A percentile compares a stretch with the other conserved stretches of the same genome.
Conservation (phyloP, 2,797 vertebrate genomes). For the Sebastes cheni region DNA sequence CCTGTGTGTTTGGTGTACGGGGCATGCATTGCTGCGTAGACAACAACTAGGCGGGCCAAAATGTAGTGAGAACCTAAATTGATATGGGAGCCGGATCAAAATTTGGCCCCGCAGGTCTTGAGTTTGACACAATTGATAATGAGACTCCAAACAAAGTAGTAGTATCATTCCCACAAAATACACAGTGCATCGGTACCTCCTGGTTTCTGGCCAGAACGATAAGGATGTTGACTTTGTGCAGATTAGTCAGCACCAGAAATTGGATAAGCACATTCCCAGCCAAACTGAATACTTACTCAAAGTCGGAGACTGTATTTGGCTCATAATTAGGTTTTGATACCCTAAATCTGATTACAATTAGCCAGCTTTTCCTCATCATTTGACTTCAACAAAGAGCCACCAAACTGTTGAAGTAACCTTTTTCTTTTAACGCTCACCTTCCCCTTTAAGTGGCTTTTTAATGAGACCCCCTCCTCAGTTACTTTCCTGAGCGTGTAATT, state of each 20-base stretch:
- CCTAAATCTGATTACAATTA: background rate
- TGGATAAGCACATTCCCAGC: conserved; percentile 53
- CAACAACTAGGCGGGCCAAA: no score
- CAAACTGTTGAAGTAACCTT: background rate
- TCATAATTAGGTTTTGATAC: conserved; percentile 5
- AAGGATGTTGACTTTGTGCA: conserved; percentile 61
- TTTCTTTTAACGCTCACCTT: background rate
- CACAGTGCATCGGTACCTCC: conserved; percentile 5
- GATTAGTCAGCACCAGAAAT: conserved; percentile 33
- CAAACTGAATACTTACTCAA: conserved; percentile 16
- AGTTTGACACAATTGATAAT: background rate
- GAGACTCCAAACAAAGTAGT: background rate
- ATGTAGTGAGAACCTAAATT: no score
- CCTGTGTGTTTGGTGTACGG: no score
- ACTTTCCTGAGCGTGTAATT: background rate
- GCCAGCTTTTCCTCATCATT: background rate
- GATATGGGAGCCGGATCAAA: no score
- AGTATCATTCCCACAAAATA: conserved; percentile 11
- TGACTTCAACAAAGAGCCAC: conserved; percentile 1
- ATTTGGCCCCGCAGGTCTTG: no score
- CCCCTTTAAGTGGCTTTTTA: background rate
- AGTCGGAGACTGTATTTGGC: background rate
- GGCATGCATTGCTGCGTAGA: no score
- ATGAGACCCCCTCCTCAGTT: background rate
- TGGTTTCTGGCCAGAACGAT: conserved; percentile 51